These are phyloP conservation scores for Perca flavescens DNA, from an alignment of 2,113 vertebrate species.

Conservation along the genomic window DNA sequence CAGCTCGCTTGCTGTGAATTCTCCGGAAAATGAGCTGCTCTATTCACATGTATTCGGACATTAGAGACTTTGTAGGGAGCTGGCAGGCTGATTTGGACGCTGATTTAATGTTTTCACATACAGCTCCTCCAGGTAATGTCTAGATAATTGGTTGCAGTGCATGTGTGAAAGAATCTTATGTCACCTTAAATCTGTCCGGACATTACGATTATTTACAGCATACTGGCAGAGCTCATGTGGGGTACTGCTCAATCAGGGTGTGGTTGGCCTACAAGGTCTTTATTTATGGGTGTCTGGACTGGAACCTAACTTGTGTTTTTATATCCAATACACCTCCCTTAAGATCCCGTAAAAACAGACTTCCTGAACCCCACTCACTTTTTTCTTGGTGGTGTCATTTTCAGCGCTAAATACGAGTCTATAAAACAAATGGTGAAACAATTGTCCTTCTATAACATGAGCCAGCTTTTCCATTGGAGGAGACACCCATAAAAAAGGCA, in stretches of 20 bases:
- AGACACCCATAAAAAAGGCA: conserved; percentile 42
- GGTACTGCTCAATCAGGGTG: conserved; percentile 31
- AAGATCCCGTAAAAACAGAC: conserved; percentile 56
- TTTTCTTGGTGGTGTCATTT: conserved; percentile 55
- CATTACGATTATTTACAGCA: conserved; percentile 3
- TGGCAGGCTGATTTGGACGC: no score
- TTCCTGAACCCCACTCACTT: conserved; percentile 28
- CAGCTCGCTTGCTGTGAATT: no score
- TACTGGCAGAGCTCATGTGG: conserved; percentile 18
- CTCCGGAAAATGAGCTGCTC: no score
- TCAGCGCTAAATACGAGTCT: conserved; percentile 58
- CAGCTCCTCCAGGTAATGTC: no score
- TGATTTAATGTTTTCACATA: no score
- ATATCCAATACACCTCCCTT: conserved; percentile 44
- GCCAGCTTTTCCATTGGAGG: conserved; percentile 62
- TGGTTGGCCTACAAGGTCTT: conserved; percentile 41
- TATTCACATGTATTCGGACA: no score
- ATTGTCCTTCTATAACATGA: conserved; percentile 51
- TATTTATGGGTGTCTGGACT: conserved; percentile 62
- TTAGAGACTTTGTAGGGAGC: no score
- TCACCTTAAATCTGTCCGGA: conserved; percentile 11
- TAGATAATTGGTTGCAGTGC: no score
- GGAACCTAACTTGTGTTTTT: conserved; percentile 58
- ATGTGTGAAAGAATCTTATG: no score
- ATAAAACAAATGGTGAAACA: conserved; percentile 72